Percentiles rank a stretch among this genome's conserved stretches.
Evolutionary conservation across 1,140 invertebrate species (phyloP).

Genomic region (Sycophaga agraensis): DNA sequence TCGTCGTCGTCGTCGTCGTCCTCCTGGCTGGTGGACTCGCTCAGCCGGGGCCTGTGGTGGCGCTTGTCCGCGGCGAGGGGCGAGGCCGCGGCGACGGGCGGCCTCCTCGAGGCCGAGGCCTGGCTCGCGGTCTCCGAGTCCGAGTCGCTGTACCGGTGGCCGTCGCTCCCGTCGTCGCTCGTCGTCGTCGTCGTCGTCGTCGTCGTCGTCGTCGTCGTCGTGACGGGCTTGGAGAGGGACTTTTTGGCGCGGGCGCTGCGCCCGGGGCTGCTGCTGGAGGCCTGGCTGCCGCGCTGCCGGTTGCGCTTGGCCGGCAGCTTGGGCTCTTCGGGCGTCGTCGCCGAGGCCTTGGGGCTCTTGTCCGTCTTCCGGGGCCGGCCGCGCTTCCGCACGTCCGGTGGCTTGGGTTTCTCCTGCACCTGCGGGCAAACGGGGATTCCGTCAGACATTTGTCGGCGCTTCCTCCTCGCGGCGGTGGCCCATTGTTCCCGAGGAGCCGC

Average conservation of each 20-base stretch:
- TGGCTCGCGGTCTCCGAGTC: slow-evolving; percentile 8
- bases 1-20: slow-evolving; percentile 6
- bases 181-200: neutral
- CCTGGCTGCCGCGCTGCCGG: slow-evolving; percentile 6
- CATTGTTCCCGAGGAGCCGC: too few relatives aligned
- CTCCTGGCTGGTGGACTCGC: slow-evolving; percentile 30
- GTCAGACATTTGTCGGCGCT: too few relatives aligned
- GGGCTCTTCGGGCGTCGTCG: slow-evolving; percentile 2
- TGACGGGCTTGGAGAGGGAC: slow-evolving; percentile 40
- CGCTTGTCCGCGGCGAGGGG: slow-evolving; percentile 30
- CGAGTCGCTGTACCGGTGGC: slow-evolving; percentile 14
- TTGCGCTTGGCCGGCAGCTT: slow-evolving; percentile 28
- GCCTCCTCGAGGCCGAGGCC: slow-evolving; percentile 36
- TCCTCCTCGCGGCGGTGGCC: too few relatives aligned
- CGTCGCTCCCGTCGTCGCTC: slow-evolving; percentile 44
- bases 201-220: slow-evolving; percentile 42
- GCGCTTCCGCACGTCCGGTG: slow-evolving; percentile 48
- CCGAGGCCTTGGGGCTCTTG: slow-evolving; percentile 37
- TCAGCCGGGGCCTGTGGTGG: slow-evolving; percentile 31
- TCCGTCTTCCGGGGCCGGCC: slow-evolving; percentile 52
- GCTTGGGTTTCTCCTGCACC: slow-evolving; percentile 51
- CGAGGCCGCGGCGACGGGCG: slow-evolving; percentile 30
- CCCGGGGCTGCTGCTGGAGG: slow-evolving; percentile 27
- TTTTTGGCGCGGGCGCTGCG: slow-evolving; percentile 35
- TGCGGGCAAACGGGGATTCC: slow-evolving; percentile 24